These are phyloP conservation scores for Drosophila conformis DNA, from an alignment of 2,888 invertebrate genomes.

Conservation along the genomic window DNA sequence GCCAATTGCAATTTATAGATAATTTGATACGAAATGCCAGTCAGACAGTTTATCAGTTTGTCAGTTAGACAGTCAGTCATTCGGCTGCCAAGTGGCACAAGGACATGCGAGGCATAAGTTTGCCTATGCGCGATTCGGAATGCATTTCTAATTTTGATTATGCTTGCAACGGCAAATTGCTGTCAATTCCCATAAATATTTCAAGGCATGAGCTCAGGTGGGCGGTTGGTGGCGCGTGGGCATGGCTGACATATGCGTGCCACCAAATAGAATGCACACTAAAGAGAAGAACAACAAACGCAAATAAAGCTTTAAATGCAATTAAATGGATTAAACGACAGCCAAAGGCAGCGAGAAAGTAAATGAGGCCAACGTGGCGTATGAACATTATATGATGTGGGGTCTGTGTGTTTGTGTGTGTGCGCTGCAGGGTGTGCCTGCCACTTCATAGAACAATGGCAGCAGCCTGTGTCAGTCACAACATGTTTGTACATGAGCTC, in stretches of 20 bases:
- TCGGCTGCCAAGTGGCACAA: conserved; percentile 65
- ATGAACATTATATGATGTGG: conserved; percentile 34
- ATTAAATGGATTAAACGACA: conserved; percentile 71
- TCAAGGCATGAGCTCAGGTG: conserved; percentile 14
- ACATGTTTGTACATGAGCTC: conserved; percentile 43
- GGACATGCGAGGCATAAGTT: conserved; percentile 59
- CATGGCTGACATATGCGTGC: conserved; percentile 27
- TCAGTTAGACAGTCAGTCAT: conserved; percentile 20
- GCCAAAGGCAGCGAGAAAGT: conserved; percentile 11
- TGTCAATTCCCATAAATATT: conserved; percentile 52
- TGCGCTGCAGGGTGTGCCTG: conserved; percentile 29
- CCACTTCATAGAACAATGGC: conserved; percentile 55
- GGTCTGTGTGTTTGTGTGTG: background rate
- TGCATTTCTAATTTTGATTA: conserved; percentile 75
- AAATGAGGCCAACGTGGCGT: conserved; percentile 48
- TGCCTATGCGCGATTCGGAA: conserved; percentile 59
- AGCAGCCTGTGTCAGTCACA: conserved; percentile 59
- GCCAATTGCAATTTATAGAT: conserved; percentile 72
- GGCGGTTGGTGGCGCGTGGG: background rate
- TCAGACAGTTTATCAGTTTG: conserved; percentile 24
- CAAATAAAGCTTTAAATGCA: conserved; percentile 50
- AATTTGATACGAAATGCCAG: conserved; percentile 70
- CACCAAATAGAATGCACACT: conserved; percentile 28
- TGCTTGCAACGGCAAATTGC: conserved; percentile 58
- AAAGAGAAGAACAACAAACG: conserved; percentile 12